Conservation (phyloP, 2,113 vertebrate genomes). For the Rhabdornis inornatus region DNA sequence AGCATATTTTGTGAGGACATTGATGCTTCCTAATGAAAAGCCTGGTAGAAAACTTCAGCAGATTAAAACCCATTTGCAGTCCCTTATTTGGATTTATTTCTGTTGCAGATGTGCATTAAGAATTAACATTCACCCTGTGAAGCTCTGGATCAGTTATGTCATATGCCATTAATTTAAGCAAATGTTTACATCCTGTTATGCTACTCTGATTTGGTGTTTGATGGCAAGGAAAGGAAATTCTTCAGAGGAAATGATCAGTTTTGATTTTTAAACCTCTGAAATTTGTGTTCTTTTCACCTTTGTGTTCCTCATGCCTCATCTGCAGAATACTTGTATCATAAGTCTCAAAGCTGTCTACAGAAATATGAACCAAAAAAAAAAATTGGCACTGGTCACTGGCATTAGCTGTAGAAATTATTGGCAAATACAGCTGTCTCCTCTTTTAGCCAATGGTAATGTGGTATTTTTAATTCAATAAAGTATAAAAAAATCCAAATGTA, state of each 20-base stretch:
- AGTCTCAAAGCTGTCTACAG: constrained; percentile 65
- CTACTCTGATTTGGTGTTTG: background rate
- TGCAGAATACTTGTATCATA: constrained; percentile 59
- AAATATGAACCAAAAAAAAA: constrained; percentile 72
- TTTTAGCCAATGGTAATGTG: constrained; percentile 76
- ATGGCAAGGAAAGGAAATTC: background rate
- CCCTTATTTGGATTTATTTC: background rate
- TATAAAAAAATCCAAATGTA: constrained; percentile 72
- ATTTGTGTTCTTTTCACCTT: constrained; percentile 2
- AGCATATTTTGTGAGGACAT: background rate
- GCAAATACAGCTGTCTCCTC: constrained; percentile 74
- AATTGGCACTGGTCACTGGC: constrained; percentile 67
- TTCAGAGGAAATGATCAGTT: background rate
- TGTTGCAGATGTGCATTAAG: background rate
- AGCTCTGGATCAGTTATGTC: background rate
- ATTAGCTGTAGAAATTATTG: constrained; percentile 72
- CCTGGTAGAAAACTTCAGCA: background rate
- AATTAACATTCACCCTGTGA: background rate
- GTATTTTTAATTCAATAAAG: constrained; percentile 77
- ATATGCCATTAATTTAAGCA: background rate
- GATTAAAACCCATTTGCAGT: background rate
- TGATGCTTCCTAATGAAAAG: background rate
- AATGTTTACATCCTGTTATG: background rate
- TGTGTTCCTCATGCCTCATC: constrained; percentile 49
- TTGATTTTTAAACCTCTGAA: constrained; percentile 13